These are phyloP conservation scores for Ferrisia virgata DNA, from an alignment of 2,888 invertebrate species.

Conservation along the genomic window DNA sequence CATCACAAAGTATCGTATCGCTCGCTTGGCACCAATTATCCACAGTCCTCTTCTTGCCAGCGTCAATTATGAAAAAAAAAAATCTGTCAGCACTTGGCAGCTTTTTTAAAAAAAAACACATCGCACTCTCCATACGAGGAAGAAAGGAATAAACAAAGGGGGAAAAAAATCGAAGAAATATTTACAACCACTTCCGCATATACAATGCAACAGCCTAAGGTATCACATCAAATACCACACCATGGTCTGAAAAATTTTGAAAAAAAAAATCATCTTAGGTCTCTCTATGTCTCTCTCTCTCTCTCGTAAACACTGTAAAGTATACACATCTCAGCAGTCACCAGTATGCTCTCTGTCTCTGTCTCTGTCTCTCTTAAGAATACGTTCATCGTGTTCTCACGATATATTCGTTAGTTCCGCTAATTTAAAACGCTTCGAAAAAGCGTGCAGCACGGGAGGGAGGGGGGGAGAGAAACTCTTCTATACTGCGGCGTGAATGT, in stretches of 20 bases:
- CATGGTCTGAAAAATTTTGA: too few species aligned
- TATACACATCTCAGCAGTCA: too few species aligned
- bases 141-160: too few species aligned
- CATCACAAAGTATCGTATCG: too few species aligned
- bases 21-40: too few species aligned
- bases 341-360: not conserved
- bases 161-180: not conserved
- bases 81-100: not conserved
- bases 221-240: not conserved
- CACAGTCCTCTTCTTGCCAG: too few species aligned
- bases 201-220: too few species aligned
- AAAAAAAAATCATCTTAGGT: not conserved
- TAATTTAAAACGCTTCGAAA: not conserved
- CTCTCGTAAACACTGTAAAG: too few species aligned
- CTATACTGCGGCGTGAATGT: not conserved
- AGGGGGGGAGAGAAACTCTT: too few species aligned
- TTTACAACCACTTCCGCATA: conserved; percentile 2
- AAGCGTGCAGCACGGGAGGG: too few species aligned
- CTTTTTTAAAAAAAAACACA: not conserved
- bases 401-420: conserved; percentile 9
- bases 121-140: too few species aligned
- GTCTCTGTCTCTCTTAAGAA: not conserved
- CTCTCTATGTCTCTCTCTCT: too few species aligned
- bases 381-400: not conserved
- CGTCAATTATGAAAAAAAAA: not conserved